These are phyloP conservation scores for Onchidella celtica DNA, from an alignment of 2,888 invertebrate species.

Conservation along the genomic window DNA sequence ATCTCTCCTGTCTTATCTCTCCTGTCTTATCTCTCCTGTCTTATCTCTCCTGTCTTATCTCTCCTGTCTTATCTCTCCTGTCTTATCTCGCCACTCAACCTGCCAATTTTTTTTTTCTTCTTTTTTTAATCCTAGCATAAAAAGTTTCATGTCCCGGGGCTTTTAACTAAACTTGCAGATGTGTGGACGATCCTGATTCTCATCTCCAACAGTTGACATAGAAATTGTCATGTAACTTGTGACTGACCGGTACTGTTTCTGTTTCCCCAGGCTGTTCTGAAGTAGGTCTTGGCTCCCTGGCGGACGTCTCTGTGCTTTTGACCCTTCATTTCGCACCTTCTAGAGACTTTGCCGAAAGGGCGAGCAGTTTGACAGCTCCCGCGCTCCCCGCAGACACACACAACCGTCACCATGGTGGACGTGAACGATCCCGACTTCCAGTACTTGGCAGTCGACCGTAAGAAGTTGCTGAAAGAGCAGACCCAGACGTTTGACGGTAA, in stretches of 20 bases:
- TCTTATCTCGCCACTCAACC: no score
- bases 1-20: no score
- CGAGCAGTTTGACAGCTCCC: neutral
- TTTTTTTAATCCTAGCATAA: no score
- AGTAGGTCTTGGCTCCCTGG: constrained; percentile 51
- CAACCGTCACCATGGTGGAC: constrained; percentile 50
- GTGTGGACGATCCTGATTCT: no score
- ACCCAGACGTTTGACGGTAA: constrained; percentile 83
- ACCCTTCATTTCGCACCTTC: constrained; percentile 40
- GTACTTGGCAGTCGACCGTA: constrained; percentile 77
- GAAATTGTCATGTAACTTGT: no score
- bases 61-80: no score
- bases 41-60: no score
- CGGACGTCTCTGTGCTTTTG: constrained; percentile 52
- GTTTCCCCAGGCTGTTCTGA: constrained; percentile 55
- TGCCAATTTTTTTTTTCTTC: no score
- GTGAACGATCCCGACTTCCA: constrained; percentile 76
- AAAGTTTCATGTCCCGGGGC: no score
- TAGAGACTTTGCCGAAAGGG: constrained; percentile 46
- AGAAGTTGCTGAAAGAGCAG: constrained; percentile 76
- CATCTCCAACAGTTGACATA: no score
- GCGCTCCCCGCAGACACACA: constrained; percentile 11
- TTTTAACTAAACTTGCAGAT: no score
- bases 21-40: no score
- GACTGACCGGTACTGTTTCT: neutral